A percentile compares a stretch with the other conserved stretches of the same genome.
phyloP scores from a whole-genome alignment of 53 echinoderm and acorn worm species.

The Paelopatides confundens region DNA sequence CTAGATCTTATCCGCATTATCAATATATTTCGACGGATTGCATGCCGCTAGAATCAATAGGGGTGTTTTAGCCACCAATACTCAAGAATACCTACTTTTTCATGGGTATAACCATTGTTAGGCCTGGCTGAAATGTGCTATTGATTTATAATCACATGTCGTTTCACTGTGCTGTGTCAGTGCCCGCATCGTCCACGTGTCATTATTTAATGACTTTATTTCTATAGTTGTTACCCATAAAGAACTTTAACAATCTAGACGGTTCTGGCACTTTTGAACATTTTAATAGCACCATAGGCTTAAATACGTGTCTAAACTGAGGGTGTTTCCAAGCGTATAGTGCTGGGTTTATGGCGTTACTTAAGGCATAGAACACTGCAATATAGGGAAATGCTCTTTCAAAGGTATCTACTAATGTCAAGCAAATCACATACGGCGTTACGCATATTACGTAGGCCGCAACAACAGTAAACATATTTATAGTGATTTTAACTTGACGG shows the following conservation, averaged over 20 bases:
- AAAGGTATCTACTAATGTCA: not conserved
- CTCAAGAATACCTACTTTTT: too few relatives aligned
- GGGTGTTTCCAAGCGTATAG: conserved; percentile 50
- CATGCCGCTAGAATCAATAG: too few relatives aligned
- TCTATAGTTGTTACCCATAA: not conserved
- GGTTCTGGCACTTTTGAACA: conserved; percentile 34
- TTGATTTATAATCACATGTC: too few relatives aligned
- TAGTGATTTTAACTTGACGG: conserved; percentile 33
- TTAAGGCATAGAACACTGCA: conserved; percentile 33
- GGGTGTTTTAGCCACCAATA: too few relatives aligned
- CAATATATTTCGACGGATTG: too few relatives aligned
- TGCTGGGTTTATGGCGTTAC: conserved; percentile 38
- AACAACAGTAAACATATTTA: conserved; percentile 31
- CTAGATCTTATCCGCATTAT: too few relatives aligned
- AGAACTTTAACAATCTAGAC: not conserved
- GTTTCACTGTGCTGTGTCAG: too few relatives aligned
- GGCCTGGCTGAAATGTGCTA: too few relatives aligned
- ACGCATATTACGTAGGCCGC: conserved; percentile 12
- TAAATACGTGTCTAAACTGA: conserved; percentile 47
- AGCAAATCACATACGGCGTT: not conserved
- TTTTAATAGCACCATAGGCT: conserved; percentile 24
- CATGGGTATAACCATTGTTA: too few relatives aligned
- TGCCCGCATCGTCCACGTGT: too few relatives aligned
- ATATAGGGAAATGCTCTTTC: conserved; percentile 20
- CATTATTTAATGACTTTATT: too few relatives aligned